Conservation (phyloP, 1,140 invertebrate genomes). For the Drosophila seguyi region DNA sequence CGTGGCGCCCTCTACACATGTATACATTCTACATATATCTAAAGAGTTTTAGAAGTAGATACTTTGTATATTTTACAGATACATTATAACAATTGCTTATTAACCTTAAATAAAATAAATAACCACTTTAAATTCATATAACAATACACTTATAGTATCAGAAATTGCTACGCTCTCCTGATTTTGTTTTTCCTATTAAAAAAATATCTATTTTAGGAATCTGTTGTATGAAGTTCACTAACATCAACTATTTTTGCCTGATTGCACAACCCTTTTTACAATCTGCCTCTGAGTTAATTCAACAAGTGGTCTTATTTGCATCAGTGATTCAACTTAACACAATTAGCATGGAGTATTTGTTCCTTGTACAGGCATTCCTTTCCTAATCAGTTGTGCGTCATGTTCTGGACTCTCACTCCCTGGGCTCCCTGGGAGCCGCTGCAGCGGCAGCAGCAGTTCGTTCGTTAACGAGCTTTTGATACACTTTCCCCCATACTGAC, state of each 20-base stretch:
- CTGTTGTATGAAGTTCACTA: neutral
- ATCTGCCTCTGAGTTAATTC: neutral
- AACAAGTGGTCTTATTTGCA: neutral
- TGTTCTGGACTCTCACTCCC: conserved; percentile 5
- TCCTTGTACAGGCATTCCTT: neutral
- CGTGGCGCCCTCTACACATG: conserved; percentile 12
- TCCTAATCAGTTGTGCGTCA: conserved; percentile 33
- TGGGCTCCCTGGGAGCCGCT: neutral
- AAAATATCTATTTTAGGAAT: no score
- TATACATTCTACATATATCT: conserved; percentile 20
- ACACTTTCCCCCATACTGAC: conserved; percentile 55
- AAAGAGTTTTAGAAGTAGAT: neutral
- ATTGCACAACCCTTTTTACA: neutral
- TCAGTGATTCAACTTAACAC: neutral
- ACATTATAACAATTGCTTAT: neutral
- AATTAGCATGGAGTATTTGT: conserved; percentile 1
- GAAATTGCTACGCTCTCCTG: neutral
- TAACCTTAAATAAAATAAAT: no score
- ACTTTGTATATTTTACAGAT: conserved; percentile 4
- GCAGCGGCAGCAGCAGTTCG: neutral
- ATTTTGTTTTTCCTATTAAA: neutral
- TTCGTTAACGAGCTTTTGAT: conserved; percentile 64
- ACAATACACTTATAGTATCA: no score
- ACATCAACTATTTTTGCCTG: neutral
- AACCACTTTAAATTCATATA: no score